phyloP scores from a whole-genome alignment of 2,888 invertebrate genomes.

The Mesorhabditis spiculigera region DNA sequence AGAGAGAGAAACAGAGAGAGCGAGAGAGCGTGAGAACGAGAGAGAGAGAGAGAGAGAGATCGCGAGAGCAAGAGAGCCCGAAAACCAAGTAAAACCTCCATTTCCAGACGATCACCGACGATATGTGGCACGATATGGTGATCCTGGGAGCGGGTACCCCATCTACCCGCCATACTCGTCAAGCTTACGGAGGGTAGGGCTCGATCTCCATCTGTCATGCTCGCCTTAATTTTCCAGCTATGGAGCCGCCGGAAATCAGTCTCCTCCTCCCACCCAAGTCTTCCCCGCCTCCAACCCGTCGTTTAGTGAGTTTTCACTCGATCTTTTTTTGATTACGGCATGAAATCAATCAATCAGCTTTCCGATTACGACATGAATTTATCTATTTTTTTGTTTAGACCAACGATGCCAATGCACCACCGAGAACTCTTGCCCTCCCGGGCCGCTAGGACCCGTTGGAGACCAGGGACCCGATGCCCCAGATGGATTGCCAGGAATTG shows the following conservation, averaged over 20 bases:
- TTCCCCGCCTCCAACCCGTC: not conserved
- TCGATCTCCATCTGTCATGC: not conserved
- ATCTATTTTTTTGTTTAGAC: not conserved
- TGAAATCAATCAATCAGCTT: too few relatives aligned
- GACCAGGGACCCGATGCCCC: not conserved
- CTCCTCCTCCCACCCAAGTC: not conserved
- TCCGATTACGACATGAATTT: too few relatives aligned
- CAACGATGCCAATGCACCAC: not conserved
- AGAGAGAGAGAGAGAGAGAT: too few relatives aligned
- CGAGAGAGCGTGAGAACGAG: too few relatives aligned
- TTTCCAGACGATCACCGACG: constrained; percentile 6
- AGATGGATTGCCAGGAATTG: constrained; percentile 1
- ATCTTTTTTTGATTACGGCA: too few relatives aligned
- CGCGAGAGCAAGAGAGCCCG: not conserved
- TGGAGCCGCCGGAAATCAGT: not conserved
- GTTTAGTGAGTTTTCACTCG: not conserved
- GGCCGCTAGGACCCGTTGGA: constrained; percentile 1
- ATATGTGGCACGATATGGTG: constrained; percentile 3
- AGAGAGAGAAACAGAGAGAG: too few relatives aligned
- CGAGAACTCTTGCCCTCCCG: not conserved
- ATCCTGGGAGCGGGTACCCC: constrained; percentile 3
- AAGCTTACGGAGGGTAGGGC: not conserved
- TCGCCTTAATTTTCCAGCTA: not conserved
- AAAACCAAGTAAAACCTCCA: not conserved
- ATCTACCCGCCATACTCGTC: not conserved